Percentiles rank a stretch among this genome's conserved stretches.
These are phyloP conservation scores for Orthosia incerta DNA, from an alignment of 2,888 invertebrate species.

Conservation along the genomic window DNA sequence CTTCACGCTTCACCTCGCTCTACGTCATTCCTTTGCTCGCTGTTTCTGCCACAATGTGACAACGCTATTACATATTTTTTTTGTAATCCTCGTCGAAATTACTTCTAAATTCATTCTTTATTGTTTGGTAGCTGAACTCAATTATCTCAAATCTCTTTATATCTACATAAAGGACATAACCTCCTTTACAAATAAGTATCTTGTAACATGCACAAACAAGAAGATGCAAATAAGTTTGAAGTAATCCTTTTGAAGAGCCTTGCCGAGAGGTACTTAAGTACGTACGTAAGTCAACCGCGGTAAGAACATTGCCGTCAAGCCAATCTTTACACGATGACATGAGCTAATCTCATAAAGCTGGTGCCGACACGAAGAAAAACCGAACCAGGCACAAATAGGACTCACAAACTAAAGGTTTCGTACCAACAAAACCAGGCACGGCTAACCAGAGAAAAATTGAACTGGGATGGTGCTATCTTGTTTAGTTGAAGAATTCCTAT, in stretches of 20 bases:
- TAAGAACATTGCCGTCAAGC: not conserved
- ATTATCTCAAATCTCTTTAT: too few relatives aligned
- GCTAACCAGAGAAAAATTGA: too few relatives aligned
- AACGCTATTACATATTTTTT: too few relatives aligned
- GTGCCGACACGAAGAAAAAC: not conserved
- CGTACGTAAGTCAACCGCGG: not conserved
- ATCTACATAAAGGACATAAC: not conserved
- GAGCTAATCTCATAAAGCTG: constrained; percentile 12
- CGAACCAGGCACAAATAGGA: not conserved
- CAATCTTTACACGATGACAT: constrained; percentile 13
- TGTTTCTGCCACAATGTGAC: too few relatives aligned
- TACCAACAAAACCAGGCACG: too few relatives aligned
- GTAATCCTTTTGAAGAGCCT: constrained; percentile 22
- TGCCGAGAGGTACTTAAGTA: constrained; percentile 10
- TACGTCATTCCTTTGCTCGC: too few relatives aligned
- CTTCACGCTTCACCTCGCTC: too few relatives aligned
- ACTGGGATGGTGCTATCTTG: too few relatives aligned
- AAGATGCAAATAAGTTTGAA: constrained; percentile 12
- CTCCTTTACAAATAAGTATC: constrained; percentile 5
- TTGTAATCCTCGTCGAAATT: too few relatives aligned
- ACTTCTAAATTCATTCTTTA: too few relatives aligned
- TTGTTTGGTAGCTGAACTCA: too few relatives aligned
- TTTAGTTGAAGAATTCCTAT: too few relatives aligned
- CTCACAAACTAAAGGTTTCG: not conserved
- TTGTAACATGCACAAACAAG: constrained; percentile 18